phyloP scores from a whole-genome alignment of 2,113 vertebrate species.

The Callaeas wilsoni region DNA sequence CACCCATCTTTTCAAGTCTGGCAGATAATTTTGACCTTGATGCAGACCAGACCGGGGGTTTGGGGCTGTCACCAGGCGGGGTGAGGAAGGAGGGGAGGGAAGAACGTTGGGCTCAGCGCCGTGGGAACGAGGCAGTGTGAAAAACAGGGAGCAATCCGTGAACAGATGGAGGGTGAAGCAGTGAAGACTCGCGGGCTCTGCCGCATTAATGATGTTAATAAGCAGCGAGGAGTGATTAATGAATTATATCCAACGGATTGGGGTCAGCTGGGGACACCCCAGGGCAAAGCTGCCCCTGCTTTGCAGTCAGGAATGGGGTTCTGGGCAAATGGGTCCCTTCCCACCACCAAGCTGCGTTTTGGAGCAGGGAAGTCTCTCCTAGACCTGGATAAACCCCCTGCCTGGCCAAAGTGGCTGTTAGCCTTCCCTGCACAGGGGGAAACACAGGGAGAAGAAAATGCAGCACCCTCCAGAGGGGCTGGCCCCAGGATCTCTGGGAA shows the following conservation, averaged over 20 bases:
- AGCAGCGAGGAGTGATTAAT: neutral
- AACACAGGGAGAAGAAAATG: neutral
- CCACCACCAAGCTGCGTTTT: neutral
- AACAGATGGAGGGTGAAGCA: neutral
- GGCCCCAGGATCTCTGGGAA: neutral
- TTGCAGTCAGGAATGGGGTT: neutral
- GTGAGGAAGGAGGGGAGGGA: neutral
- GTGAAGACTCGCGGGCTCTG: neutral
- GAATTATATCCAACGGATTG: neutral
- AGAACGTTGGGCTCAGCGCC: rapidly evolving
- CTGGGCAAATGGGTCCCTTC: neutral
- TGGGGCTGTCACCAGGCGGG: neutral
- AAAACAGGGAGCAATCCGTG: neutral
- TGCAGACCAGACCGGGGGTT: neutral
- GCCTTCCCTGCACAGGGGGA: neutral
- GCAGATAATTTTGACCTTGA: neutral
- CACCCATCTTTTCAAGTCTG: neutral
- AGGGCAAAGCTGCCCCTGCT: neutral
- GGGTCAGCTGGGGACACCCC: neutral
- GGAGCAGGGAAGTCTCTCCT: neutral
- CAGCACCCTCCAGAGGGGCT: rapidly evolving
- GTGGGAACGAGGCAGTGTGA: neutral
- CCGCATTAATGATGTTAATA: neutral
- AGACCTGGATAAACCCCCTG: neutral
- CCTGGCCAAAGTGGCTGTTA: neutral